Evolutionary conservation across 2,888 invertebrate genomes (phyloP), one percentile per base, ranked within the genome.

Genomic region (Seira sanloemensis): DNA sequence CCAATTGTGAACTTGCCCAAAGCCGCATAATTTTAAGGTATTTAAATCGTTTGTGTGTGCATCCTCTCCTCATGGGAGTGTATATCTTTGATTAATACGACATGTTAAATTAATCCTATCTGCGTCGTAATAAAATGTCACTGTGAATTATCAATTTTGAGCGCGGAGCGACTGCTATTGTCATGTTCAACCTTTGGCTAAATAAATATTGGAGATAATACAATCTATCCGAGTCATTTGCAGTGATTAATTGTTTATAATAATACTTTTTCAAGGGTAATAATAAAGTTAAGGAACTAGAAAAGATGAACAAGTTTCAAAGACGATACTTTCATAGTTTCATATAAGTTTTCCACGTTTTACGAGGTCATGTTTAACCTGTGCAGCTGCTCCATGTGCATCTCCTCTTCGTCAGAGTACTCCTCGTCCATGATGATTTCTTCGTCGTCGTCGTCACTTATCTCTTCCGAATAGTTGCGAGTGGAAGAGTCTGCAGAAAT

Each of bases 401-500:
- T 27, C 72, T 86, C 86, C 68, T 84, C 82, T 9, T 88, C 88
- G 67, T 87, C 86, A 21, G 84, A 80, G 65, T 86, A 78, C 54
- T 86, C 87, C 75, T 87, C 87, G 25, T 86, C 85, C 88, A 88
- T 89, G 65, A 87, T 68, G 46, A 88, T 85, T 69, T 88, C 88
- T 69, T 89, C 88, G 66, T 79, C 82, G 54, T 78, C 84, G 78
- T 79, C 82, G 54, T 78, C 84, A 81, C 86, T 87, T 74, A 81
- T 80, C 68, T 85, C 87, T 50, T 88, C 88, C 19, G 82, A 84
- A 58, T 81, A 86, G 69, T 86, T 88, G 68, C 86, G 69, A 12
- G 88, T 87, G 19, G 87, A 88, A 9, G 88, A 88, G 76, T 88
- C 89, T n/a, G 89, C 87, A 12, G 87, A 84, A 76, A 84, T 87